Evolutionary conservation across 2,888 invertebrate species (phyloP).

Genomic region (Morpho deidamia): DNA sequence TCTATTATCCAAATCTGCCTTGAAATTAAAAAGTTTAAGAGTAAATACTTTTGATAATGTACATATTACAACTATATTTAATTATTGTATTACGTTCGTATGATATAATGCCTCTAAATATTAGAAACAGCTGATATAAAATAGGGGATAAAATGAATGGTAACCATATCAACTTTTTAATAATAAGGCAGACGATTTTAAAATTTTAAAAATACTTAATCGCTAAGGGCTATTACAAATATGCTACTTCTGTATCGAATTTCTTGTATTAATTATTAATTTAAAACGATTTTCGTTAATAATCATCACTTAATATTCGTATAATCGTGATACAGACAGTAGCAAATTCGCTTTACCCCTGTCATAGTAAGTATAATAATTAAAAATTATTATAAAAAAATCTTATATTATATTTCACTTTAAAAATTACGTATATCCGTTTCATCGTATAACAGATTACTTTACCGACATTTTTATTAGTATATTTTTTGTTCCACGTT

Average conservation of each 20-base stretch:
- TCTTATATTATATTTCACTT: constrained; percentile 43
- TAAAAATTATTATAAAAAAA: constrained; percentile 35
- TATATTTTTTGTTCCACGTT: constrained; percentile 2
- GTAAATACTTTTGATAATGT: constrained; percentile 15
- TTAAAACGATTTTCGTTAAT: not conserved
- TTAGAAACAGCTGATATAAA: not conserved
- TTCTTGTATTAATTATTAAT: not conserved
- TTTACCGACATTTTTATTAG: constrained; percentile 21
- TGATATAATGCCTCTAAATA: not conserved
- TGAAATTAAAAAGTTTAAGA: constrained; percentile 7
- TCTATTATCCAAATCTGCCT: constrained; percentile 11
- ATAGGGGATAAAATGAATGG: not conserved
- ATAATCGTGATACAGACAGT: not conserved
- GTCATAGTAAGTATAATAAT: constrained; percentile 26
- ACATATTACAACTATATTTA: not conserved
- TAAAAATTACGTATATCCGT: constrained; percentile 69
- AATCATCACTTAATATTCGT: not conserved
- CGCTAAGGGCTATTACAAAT: constrained; percentile 8
- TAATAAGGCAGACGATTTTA: constrained; percentile 2
- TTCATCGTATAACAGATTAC: constrained; percentile 56
- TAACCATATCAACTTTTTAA: not conserved
- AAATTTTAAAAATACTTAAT: constrained; percentile 44
- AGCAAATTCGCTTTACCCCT: constrained; percentile 1
- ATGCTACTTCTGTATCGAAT: not conserved
- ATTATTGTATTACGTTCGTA: too few species aligned